These are phyloP conservation scores for Equus przewalskii DNA, from an alignment of 2,113 vertebrate species.

Conservation along the genomic window DNA sequence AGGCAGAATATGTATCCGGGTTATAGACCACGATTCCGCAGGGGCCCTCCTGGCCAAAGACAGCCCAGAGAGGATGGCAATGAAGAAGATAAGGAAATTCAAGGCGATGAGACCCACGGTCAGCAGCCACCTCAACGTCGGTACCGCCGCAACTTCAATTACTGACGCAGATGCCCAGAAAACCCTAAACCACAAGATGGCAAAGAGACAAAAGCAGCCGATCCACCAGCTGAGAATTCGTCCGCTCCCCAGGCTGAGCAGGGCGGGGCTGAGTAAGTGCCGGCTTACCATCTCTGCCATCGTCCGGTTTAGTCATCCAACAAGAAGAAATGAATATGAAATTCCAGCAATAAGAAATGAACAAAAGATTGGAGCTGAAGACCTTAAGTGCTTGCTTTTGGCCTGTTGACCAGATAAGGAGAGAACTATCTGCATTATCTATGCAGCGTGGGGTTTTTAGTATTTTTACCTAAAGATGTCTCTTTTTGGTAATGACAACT, in stretches of 20 bases:
- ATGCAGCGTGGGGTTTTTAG: no score
- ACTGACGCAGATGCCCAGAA: constrained; percentile 98
- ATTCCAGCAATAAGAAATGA: no score
- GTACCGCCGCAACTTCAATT: constrained; percentile 98
- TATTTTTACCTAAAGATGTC: no score
- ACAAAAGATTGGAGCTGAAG: no score
- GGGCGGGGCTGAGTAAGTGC: constrained; percentile 99
- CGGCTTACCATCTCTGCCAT: constrained; percentile 98
- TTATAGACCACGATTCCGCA: constrained; percentile 62
- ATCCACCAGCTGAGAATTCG: constrained; percentile 97
- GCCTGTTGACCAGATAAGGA: no score
- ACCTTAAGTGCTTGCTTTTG: no score
- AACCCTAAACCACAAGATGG: constrained; percentile 97
- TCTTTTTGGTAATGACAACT: no score
- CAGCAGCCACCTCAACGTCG: constrained; percentile 97
- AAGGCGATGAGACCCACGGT: constrained; percentile 95
- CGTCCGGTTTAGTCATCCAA: constrained; percentile 89
- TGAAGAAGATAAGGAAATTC: constrained; percentile 99
- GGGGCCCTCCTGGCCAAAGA: constrained; percentile 98
- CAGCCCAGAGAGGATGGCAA: constrained; percentile 95
- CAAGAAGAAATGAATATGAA: no score
- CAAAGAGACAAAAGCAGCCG: constrained; percentile 97
- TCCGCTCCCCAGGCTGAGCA: constrained; percentile 99
- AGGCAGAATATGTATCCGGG: no score
- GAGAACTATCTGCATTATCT: no score